Percentiles rank a stretch among this genome's conserved stretches.
Conservation (phyloP, 2,113 vertebrate species). For the Siphamia tubifer region DNA sequence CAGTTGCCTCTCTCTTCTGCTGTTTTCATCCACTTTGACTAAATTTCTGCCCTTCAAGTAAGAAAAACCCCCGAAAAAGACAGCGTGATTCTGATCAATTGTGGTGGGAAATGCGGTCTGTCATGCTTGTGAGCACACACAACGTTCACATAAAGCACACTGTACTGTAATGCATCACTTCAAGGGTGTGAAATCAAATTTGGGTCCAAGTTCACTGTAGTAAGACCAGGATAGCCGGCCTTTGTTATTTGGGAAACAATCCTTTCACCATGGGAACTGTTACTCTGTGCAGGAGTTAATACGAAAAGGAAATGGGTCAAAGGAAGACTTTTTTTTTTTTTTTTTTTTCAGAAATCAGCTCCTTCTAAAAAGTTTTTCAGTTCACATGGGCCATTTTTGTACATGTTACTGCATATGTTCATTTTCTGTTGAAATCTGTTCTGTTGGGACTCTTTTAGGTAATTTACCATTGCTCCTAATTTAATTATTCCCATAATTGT, state of each 20-base stretch:
- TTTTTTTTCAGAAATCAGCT: too few relatives aligned
- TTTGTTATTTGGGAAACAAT: constrained; percentile 39
- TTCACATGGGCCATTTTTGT: too few relatives aligned
- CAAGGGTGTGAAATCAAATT: constrained; percentile 56
- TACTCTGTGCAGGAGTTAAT: constrained; percentile 13
- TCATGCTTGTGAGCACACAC: constrained; percentile 10
- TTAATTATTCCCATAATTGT: too few relatives aligned
- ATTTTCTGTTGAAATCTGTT: too few relatives aligned
- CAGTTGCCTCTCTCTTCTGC: background rate
- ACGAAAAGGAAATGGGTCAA: constrained; percentile 5
- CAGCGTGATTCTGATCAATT: background rate
- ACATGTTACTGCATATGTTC: too few relatives aligned
- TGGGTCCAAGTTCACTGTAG: constrained; percentile 29
- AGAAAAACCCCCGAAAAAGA: too few relatives aligned
- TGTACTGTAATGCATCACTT: constrained; percentile 41
- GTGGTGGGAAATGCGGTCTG: constrained; percentile 4
- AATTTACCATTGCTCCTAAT: too few relatives aligned
- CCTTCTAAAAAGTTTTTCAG: too few relatives aligned
- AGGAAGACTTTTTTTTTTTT: too few relatives aligned
- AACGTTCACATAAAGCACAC: background rate
- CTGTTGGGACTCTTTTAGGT: too few relatives aligned
- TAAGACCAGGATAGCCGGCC: constrained; percentile 1
- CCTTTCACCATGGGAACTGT: constrained; percentile 6
- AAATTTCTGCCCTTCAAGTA: too few relatives aligned
- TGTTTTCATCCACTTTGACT: background rate